Evolutionary conservation across 2,113 vertebrate genomes (phyloP), one percentile per base, ranked within the genome.

Genomic region (Syngnathoides biaculeatus): DNA sequence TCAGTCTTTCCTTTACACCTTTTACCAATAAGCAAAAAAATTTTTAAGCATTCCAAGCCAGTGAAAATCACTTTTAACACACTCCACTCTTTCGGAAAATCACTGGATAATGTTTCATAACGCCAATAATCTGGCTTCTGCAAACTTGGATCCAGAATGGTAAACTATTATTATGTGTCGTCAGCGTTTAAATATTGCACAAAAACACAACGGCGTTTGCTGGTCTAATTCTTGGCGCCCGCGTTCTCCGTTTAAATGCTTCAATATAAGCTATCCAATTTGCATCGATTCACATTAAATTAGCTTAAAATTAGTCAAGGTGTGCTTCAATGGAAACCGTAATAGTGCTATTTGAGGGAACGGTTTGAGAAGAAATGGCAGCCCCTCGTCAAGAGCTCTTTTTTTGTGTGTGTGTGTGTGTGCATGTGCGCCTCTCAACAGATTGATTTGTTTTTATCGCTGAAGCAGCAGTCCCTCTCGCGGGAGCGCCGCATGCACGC

Each of bases 391-490:
- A 30, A 26, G 2, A 64, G 67, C 68, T 50, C 42, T 58, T 50
- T 40, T 50, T 50, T 50, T 50, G 27, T 30, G 6, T 56, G 35
- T 59, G 39, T 67, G 66, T 61, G 53, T 64, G 15, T 62, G 61
- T 62, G 30, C 35, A 69, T 74, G 30, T 73, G 58, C 73, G 14
- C 72, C 64, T 69, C 72, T 84, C 70, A 86, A 84, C 74, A 74
- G 81, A 89, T 87, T 84, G 84, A 90, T 90, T 90, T 87, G 85
- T 88, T 86, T 83, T 82, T 83, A 88, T 84, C 57, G 73, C 80
- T 84, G 85, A 72, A 65, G 64, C 78, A 84, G 85, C 86, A 83
- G 75, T 69, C 60, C 60, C 62, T 82, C 80, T 78, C 70, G 10
- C 24, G 22, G 79, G 72, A 82, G 74, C 66, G 55, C 73, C 73